Percentiles rank a stretch among this genome's conserved stretches.
These are phyloP conservation scores for Oriolus oriolus DNA, from an alignment of 2,113 vertebrate species.

Conservation along the genomic window DNA sequence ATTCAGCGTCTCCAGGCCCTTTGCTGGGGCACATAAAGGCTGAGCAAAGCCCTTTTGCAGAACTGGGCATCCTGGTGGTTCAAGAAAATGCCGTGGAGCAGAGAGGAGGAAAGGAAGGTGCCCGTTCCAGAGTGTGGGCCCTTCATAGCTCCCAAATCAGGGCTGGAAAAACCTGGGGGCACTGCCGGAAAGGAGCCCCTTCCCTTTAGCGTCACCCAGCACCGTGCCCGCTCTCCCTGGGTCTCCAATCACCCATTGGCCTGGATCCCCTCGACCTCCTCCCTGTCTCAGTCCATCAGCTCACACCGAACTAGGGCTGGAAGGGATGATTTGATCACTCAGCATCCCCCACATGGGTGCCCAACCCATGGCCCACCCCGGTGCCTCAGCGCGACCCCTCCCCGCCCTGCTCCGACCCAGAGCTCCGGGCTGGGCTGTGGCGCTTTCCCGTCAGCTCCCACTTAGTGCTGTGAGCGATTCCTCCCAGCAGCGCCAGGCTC, in stretches of 20 bases:
- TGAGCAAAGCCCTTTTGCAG: background rate
- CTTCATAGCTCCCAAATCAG: background rate
- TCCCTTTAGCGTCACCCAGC: background rate
- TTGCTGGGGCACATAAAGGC: background rate
- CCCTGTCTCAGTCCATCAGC: background rate
- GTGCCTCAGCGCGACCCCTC: background rate
- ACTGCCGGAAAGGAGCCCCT: background rate
- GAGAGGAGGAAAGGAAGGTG: background rate
- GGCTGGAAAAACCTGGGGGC: background rate
- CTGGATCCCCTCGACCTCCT: background rate
- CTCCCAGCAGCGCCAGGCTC: conserved; percentile 56
- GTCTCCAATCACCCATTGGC: background rate
- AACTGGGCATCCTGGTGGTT: background rate
- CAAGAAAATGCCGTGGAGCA: background rate
- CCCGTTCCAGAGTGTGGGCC: background rate
- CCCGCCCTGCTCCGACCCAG: accelerated
- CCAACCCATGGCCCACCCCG: background rate
- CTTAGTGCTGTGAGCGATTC: conserved; percentile 61
- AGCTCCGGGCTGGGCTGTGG: background rate
- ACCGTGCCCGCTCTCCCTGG: accelerated
- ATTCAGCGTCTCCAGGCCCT: background rate
- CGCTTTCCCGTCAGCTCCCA: conserved; percentile 39
- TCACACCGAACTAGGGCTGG: background rate
- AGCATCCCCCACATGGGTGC: background rate
- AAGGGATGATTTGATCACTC: background rate